Percentiles rank a stretch among this genome's conserved stretches.
Conservation (phyloP, 2,797 vertebrate species). For the Thunnus albacares region DNA sequence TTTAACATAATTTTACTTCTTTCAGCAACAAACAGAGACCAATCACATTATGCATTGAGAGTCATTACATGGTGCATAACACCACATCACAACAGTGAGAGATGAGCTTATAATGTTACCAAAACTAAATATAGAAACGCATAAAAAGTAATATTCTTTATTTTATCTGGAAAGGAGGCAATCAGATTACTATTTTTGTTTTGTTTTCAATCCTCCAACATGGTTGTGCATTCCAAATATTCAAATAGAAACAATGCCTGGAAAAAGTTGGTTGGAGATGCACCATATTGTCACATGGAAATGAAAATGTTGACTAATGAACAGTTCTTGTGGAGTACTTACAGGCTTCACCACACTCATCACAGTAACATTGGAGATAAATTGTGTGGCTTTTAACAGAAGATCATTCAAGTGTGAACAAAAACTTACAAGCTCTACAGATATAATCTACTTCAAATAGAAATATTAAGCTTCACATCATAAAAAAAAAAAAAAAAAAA, state of each 20-base stretch:
- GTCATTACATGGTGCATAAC: neutral
- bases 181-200: neutral
- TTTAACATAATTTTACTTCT: conserved; percentile 4
- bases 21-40: neutral
- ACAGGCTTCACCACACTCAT: conserved; percentile 24
- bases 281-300: neutral
- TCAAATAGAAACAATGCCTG: neutral
- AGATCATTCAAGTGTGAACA: conserved; percentile 8
- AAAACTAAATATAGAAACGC: neutral
- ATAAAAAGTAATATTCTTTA: neutral
- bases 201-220: neutral
- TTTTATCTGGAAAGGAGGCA: neutral
- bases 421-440: neutral
- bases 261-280: neutral
- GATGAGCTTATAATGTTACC: neutral
- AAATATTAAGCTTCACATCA: conserved; percentile 30
- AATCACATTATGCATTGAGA: neutral
- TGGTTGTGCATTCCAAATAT: neutral
- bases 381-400: neutral
- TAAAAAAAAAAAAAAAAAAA: conserved; percentile 28
- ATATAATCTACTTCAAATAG: conserved; percentile 15
- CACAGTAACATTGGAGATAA: conserved; percentile 14
- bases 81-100: neutral
- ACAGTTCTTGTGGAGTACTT: neutral
- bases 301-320: conserved; percentile 19